Evolutionary conservation across 64 coral and sea anemone genomes (phyloP), one percentile per base, ranked within the genome.

Genomic region (Montipora cactus): DNA sequence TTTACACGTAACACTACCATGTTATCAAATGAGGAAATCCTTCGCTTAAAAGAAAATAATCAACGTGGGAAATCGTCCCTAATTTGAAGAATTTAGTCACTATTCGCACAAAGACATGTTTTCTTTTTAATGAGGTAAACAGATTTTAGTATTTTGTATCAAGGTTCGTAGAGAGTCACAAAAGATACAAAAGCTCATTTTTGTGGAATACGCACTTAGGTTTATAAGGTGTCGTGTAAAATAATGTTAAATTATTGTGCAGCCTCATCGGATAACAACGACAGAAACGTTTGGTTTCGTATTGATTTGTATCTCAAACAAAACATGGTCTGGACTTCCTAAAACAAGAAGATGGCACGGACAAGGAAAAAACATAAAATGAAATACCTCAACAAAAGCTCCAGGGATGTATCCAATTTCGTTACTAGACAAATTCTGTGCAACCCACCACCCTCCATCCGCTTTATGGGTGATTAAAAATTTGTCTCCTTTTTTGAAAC

Each of bases 381-480:
- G n/a, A 59, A 49, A 81, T 81, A 92, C 90, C 74, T 92, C 80
- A 49, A 92, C 90, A 75, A 76, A 92, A 12, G 90, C 75, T 49
- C 79, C 66, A 75, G 90, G 90, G 59, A 92, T 76, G 67, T 92
- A 92, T 92, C 90, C 90, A 22, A 92, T 76, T 81, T 92, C 90
- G 74, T 92, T 92, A 76, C 75, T 85, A 3, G 72, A 81, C 13
- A 92, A 83, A 50, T 59, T 92, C 20, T 83, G 67, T 23, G 90
- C 90, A 15, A 67, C 90, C 90, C 90, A 92, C 90, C 90, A 92
- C 13, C 81, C 81, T 44, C 69, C 80, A 10, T 83, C 82, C 5
- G 51, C 47, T 64, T 92, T 92, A 52, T 92, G 51, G 8, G 82
- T 85, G 90, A 92, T 75, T 67, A 77, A 77, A 76, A 92, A 92